Evolutionary conservation across 2,888 invertebrate species (phyloP).

Genomic region (Rhagonycha fulva): DNA sequence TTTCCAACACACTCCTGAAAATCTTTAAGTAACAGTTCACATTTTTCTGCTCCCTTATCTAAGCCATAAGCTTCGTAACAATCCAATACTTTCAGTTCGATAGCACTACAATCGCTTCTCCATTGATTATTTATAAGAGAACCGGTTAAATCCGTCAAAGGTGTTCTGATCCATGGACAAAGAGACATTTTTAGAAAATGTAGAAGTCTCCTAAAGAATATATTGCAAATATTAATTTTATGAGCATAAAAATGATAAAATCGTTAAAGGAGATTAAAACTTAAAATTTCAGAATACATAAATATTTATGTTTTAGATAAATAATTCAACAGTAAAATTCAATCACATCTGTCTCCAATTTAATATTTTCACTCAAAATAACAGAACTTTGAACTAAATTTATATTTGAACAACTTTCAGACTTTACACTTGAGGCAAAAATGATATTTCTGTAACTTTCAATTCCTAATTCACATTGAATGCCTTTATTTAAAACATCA

Average conservation of each 20-base stretch:
- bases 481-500: not conserved
- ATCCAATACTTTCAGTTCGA: constrained; percentile 74
- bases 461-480: not conserved
- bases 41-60: constrained; percentile 66
- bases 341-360: not conserved
- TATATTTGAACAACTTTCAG: not conserved
- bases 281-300: too few species aligned
- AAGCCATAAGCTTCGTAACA: constrained; percentile 82
- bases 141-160: constrained; percentile 74
- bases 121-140: constrained; percentile 67
- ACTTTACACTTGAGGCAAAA: not conserved
- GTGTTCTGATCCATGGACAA: constrained; percentile 69
- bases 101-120: constrained; percentile 65
- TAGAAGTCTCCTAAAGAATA: constrained; percentile 1
- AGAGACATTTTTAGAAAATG: constrained; percentile 58
- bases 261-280: not conserved
- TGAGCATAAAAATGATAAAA: not conserved
- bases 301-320: too few species aligned
- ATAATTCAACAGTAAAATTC: not conserved
- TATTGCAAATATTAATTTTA: not conserved
- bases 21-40: constrained; percentile 66
- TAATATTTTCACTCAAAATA: not conserved
- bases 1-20: constrained; percentile 70
- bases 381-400: not conserved
- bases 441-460: not conserved